phyloP scores from a whole-genome alignment of 2,113 vertebrate genomes.

The Butastur rufipennis region DNA sequence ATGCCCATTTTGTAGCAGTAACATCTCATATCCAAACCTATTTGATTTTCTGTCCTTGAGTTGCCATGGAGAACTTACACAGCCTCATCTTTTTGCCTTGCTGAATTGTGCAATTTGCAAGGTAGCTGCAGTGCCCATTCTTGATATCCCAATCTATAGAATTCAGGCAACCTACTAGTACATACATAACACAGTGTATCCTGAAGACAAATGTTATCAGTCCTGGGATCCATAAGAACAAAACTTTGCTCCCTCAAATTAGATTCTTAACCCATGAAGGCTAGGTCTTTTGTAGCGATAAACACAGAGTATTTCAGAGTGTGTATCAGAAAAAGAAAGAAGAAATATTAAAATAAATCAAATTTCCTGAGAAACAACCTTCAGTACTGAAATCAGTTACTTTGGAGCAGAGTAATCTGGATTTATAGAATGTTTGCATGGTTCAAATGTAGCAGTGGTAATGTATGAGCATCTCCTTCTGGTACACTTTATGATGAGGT shows the following conservation, averaged over 20 bases:
- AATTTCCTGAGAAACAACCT: not conserved
- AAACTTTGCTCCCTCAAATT: not conserved
- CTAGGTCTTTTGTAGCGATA: not conserved
- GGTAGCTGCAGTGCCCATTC: accelerated
- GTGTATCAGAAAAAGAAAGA: not conserved
- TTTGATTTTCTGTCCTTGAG: not conserved
- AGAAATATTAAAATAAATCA: not conserved
- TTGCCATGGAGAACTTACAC: not conserved
- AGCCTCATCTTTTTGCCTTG: not conserved
- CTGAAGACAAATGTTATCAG: not conserved
- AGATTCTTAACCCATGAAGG: not conserved
- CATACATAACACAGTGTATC: not conserved
- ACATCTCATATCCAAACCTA: not conserved
- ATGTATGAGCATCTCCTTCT: not conserved
- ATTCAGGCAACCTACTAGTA: not conserved
- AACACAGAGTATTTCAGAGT: not conserved
- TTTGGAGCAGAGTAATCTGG: not conserved
- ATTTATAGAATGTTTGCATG: not conserved
- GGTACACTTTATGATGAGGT: not conserved
- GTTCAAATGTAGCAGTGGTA: not conserved
- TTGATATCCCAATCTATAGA: accelerated
- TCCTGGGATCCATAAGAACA: not conserved
- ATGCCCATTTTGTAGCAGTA: not conserved
- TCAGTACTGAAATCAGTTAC: not conserved
- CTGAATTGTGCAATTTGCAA: not conserved